Evolutionary conservation across 35 echinoderm and acorn worm species (phyloP), one percentile per base, ranked within the genome.

Genomic region (Diadema setosum): DNA sequence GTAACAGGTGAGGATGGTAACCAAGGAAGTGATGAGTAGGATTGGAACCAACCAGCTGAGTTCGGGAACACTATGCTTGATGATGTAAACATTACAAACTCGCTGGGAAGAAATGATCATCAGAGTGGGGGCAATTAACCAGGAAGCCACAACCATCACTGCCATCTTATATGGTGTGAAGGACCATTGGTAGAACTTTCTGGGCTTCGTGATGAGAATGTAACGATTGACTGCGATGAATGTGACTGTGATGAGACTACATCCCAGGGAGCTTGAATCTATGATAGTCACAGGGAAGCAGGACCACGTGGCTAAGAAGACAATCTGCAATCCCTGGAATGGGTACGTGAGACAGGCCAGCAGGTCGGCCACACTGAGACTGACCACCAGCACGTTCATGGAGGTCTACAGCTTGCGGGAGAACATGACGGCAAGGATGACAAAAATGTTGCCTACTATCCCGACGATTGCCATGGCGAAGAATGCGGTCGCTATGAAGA

Each of bases 381-480:
- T 83, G 20, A 83, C 52, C 43, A 83, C 81, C 4, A 83, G 57
- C 17, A 45, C 52, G 6, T 83, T 83, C 26, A 58, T 56, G 1
- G 81, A 9, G 7, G 81, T 83, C 39, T 58, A 30, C 7, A 83
- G 81, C 24, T 45, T 83, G 9, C 81, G 12, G 2, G 45, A 83
- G 7, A 56, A 20, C 3, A 58, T 58, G 25, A 56, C 45, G 2
- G 81, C 45, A 2, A 3, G 24, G 26, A 83, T 83, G 12, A 83
- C 81, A 58, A 83, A 83, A n/a, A 17, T 45, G 21, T 83, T 83
- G 15, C 81, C 81, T 21, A 83, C 81, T 5, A 83, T 83, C 24
- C 81, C 81, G 2, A 50, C 45, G 17, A 83, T 9, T n/a, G 81
- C 24, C 45, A 83, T 83, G 30, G 57, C 21, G n/a, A 39, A 44